phyloP scores from a whole-genome alignment of 2,888 invertebrate species.

The Acleris literana region DNA sequence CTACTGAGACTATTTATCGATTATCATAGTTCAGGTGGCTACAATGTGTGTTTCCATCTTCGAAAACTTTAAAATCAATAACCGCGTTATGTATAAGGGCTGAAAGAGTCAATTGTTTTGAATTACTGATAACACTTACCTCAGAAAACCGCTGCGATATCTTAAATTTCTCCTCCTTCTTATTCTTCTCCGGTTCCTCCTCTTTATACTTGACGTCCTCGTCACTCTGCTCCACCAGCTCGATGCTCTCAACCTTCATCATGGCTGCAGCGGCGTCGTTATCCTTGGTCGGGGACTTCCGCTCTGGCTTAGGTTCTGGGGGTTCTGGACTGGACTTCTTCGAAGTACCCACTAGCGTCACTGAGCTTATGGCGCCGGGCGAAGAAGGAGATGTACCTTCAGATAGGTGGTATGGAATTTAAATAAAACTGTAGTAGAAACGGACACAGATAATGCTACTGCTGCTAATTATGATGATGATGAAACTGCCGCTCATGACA shows the following conservation, averaged over 20 bases:
- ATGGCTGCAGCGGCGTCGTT: conserved; percentile 61
- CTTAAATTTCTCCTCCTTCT: conserved; percentile 75
- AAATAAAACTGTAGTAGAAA: too few species aligned
- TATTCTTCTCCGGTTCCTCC: conserved; percentile 70
- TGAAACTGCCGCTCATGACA: too few species aligned
- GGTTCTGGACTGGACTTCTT: conserved; percentile 69
- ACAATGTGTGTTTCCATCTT: too few species aligned
- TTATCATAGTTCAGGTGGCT: too few species aligned
- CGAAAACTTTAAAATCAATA: too few species aligned
- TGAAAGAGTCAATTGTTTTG: too few species aligned
- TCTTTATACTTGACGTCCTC: conserved; percentile 76
- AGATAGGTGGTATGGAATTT: background rate
- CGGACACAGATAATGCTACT: too few species aligned
- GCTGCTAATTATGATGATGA: too few species aligned
- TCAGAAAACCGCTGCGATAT: conserved; percentile 77
- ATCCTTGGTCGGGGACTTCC: conserved; percentile 62
- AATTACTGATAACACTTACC: conserved; percentile 48
- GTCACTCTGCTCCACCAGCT: conserved; percentile 74
- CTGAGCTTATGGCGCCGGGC: conserved; percentile 89
- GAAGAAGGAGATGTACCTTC: conserved; percentile 85
- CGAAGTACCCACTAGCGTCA: conserved; percentile 87
- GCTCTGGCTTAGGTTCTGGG: conserved; percentile 48
- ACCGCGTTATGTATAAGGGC: too few species aligned
- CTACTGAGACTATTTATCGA: too few species aligned
- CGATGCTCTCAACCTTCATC: conserved; percentile 75